These are phyloP conservation scores for Drosophila lacicola DNA, from an alignment of 2,888 invertebrate species.

Conservation along the genomic window DNA sequence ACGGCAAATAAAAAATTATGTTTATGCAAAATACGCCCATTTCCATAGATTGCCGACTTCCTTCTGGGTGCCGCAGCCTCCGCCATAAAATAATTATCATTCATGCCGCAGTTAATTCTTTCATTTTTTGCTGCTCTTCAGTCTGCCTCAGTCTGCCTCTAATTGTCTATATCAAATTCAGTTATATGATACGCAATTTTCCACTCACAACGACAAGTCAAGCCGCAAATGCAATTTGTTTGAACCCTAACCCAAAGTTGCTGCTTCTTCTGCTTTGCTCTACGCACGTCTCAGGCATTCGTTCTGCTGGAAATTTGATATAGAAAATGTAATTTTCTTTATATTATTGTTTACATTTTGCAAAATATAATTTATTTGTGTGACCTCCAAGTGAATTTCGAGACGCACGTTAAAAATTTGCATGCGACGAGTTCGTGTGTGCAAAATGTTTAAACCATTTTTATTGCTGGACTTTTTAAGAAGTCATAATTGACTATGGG, in stretches of 20 bases:
- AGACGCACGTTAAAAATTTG: conserved; percentile 41
- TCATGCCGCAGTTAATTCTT: conserved; percentile 51
- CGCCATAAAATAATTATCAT: conserved; percentile 35
- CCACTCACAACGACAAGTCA: conserved; percentile 71
- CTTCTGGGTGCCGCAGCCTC: conserved; percentile 11
- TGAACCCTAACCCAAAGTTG: conserved; percentile 66
- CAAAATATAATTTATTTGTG: conserved; percentile 13
- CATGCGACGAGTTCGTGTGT: conserved; percentile 29
- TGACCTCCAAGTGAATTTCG: conserved; percentile 18
- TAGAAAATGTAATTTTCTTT: conserved; percentile 38
- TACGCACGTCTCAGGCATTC: conserved; percentile 53
- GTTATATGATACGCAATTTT: conserved; percentile 59
- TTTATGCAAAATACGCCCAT: conserved; percentile 46
- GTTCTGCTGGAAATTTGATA: conserved; percentile 40
- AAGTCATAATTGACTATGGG: background rate
- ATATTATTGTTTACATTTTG: conserved; percentile 36
- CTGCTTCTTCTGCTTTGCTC: background rate
- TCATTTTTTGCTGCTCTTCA: conserved; percentile 6
- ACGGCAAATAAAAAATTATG: conserved; percentile 19
- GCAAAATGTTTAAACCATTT: conserved; percentile 21
- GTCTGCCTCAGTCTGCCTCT: conserved; percentile 4
- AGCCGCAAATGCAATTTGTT: conserved; percentile 68
- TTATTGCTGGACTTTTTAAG: background rate
- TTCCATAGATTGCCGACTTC: conserved; percentile 13
- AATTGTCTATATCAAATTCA: conserved; percentile 61